Percentiles rank a stretch among this genome's conserved stretches.
These are phyloP conservation scores for Galerucella nymphaeae DNA, from an alignment of 2,888 invertebrate genomes.

Conservation along the genomic window DNA sequence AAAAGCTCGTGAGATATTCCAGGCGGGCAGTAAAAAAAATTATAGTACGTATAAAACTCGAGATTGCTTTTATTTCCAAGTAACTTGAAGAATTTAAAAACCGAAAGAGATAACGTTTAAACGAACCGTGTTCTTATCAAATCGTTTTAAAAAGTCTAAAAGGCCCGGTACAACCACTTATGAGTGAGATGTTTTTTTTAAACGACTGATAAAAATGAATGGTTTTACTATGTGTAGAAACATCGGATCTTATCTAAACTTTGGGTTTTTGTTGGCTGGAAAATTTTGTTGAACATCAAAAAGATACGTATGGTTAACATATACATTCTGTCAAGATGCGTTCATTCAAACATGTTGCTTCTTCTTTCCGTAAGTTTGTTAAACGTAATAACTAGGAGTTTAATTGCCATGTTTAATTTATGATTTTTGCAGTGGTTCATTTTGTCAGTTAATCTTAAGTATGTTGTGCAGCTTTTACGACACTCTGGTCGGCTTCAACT, in stretches of 20 bases:
- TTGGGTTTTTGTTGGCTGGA: neutral
- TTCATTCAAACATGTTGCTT: too few relatives aligned
- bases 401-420: too few relatives aligned
- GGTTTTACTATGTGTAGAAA: neutral
- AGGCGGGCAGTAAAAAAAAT: slow-evolving; percentile 19
- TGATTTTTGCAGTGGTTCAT: too few relatives aligned
- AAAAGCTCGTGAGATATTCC: slow-evolving; percentile 22
- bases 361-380: too few relatives aligned
- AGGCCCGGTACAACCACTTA: slow-evolving; percentile 31
- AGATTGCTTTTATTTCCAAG: slow-evolving; percentile 31
- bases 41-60: slow-evolving; percentile 18
- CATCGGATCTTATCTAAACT: neutral
- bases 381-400: too few relatives aligned
- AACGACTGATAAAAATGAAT: slow-evolving; percentile 15
- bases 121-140: slow-evolving; percentile 20
- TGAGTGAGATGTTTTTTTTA: slow-evolving; percentile 25
- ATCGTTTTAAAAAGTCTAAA: slow-evolving; percentile 28
- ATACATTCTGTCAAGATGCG: neutral
- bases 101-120: slow-evolving; percentile 28
- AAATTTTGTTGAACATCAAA: neutral
- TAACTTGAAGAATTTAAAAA: slow-evolving; percentile 27
- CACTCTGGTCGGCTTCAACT: too few relatives aligned
- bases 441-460: too few relatives aligned
- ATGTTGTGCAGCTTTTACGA: too few relatives aligned
- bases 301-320: neutral